Percentiles rank a stretch among this genome's conserved stretches.
Evolutionary conservation across 2,888 invertebrate species (phyloP).

Genomic region (Chorisops tibialis): DNA sequence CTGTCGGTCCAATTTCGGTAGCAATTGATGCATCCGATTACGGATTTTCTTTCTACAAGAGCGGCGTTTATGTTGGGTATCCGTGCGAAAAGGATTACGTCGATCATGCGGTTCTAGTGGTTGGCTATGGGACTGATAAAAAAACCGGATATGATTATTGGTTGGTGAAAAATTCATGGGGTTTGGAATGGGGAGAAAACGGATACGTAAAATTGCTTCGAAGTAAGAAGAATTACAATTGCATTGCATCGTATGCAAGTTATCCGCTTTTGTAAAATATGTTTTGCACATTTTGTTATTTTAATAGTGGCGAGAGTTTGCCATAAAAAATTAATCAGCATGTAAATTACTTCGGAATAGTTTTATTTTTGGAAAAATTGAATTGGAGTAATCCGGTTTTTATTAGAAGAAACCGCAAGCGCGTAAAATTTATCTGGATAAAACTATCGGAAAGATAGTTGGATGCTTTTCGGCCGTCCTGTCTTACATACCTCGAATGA

Average conservation of each 20-base stretch:
- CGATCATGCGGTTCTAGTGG: conserved; percentile 64
- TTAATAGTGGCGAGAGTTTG: too few species aligned
- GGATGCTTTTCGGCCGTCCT: too few species aligned
- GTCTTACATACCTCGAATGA: too few species aligned
- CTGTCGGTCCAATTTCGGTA: conserved; percentile 74
- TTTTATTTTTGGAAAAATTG: too few species aligned
- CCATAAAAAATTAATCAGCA: too few species aligned
- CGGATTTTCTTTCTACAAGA: conserved; percentile 74
- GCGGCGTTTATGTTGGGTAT: conserved; percentile 71
- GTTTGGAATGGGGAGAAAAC: conserved; percentile 28
- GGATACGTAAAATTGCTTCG: conserved; percentile 30
- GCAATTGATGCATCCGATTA: conserved; percentile 78
- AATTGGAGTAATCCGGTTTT: too few species aligned
- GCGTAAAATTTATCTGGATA: too few species aligned
- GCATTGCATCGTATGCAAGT: conserved; percentile 27
- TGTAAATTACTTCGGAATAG: too few species aligned
- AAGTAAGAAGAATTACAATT: conserved; percentile 22
- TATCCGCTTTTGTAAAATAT: conserved; percentile 44
- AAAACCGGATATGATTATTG: conserved; percentile 27
- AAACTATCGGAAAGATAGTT: too few species aligned
- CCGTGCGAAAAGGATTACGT: conserved; percentile 63
- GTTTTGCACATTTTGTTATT: neutral
- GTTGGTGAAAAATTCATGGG: conserved; percentile 33
- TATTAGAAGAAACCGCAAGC: too few species aligned
- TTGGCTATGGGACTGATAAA: conserved; percentile 24